Base-by-base conservation (phyloP, 2,888 invertebrate species). In the Abrostola tripartita region DNA sequence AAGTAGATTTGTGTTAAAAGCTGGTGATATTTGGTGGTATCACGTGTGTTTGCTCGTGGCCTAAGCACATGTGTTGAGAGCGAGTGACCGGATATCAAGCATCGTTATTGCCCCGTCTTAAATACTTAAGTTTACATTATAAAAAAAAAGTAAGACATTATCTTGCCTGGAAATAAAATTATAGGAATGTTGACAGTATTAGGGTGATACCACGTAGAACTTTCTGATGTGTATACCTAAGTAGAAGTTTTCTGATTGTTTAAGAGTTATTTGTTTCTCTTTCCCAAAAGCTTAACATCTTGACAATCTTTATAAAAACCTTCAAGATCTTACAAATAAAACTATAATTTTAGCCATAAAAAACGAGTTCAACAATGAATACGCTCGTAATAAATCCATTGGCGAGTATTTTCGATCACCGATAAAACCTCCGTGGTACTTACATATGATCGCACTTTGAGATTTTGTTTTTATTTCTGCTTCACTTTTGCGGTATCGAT, bases 401-500 rank as follows among this genome's bases (percentile, higher is more conserved):
- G 50, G 52, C 58, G 12, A 36, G 24, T 24, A 1, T 54, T 65
- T 74, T 62, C 49, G 49, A 56, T 65, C 57, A 50, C 51, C 53
- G 54, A 63, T 71, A 58, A 75, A 70, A 61, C 78, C 61, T 24
- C 35, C 50, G 6, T 50, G 36, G 36, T 55, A 68, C 65, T 65
- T 64, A 62, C 72, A 67, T 64, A 53, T 61, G 65, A 65, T 61
- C 68, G 59, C 67, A 64, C 54, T 65, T 62, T 57, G 54, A 58
- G 52, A 74, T 68, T 67, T 68, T 67, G 65, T 69, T 73, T 74
- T 53, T 59, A 57, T 67, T 63, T 65, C 55, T 64, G 68, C 62
- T 65, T 68, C 56, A 70, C 61, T 71, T 74, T 75, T 78, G 77
- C 71, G 61, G 65, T 63, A 75, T 66, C 55, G 67, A 63, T 59